Percentiles rank a stretch among this genome's conserved stretches.
phyloP scores from a whole-genome alignment of 2,797 vertebrate species.

The Siniperca obscura region DNA sequence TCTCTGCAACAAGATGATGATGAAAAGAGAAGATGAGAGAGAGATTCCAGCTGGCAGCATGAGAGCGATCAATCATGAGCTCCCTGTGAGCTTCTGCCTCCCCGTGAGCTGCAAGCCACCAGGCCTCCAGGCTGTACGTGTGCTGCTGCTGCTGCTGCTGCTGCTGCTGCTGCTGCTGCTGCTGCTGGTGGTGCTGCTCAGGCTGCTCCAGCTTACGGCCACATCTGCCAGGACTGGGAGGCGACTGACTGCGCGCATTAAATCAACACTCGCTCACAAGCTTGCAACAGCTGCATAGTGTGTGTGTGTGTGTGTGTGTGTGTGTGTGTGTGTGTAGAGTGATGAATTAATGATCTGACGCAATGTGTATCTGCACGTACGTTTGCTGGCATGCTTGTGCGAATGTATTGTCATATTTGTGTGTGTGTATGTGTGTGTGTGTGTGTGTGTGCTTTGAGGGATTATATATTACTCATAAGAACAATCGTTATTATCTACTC shows the following conservation, averaged over 20 bases:
- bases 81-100: conserved; percentile 58
- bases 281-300: conserved; percentile 46
- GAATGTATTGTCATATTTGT: conserved; percentile 20
- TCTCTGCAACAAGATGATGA: conserved; percentile 45
- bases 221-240: conserved; percentile 69
- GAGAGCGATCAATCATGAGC: conserved; percentile 73
- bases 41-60: conserved; percentile 72
- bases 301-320: conserved; percentile 25
- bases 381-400: conserved; percentile 21
- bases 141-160: conserved; percentile 22
- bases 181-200: conserved; percentile 20
- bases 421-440: neutral
- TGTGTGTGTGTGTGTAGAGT: conserved; percentile 11
- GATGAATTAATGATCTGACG: conserved; percentile 54
- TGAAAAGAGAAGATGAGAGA: conserved; percentile 72
- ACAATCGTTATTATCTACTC: conserved; percentile 29
- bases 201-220: conserved; percentile 57
- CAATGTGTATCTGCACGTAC: conserved; percentile 14
- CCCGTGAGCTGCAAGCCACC: conserved; percentile 48
- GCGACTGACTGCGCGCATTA: conserved; percentile 71
- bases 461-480: conserved; percentile 18
- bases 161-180: conserved; percentile 15
- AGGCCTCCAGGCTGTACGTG: conserved; percentile 31
- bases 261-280: conserved; percentile 60
- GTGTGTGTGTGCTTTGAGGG: conserved; percentile 16